A percentile compares a stretch with the other conserved stretches of the same genome.
Conservation (phyloP, 2,888 invertebrate genomes). For the Lycophotia porphyrea region DNA sequence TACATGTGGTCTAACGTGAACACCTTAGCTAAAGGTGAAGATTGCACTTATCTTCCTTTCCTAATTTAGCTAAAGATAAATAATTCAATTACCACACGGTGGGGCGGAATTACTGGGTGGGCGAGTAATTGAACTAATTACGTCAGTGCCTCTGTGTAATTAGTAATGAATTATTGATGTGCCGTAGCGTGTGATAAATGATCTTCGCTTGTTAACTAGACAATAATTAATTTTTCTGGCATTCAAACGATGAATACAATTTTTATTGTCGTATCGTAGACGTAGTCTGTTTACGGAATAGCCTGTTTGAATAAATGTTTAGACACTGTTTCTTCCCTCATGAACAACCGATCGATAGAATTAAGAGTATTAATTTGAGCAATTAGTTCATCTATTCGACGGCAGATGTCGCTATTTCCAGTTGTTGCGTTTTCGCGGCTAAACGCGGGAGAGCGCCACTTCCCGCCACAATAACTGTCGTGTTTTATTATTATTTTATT, state of each 20-base stretch:
- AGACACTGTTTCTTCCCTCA: neutral
- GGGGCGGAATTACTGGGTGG: slow-evolving; percentile 84
- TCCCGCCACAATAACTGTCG: slow-evolving; percentile 72
- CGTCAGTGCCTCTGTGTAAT: slow-evolving; percentile 85
- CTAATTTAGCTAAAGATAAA: slow-evolving; percentile 83
- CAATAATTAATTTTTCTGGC: slow-evolving; percentile 71
- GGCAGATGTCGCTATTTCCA: slow-evolving; percentile 81
- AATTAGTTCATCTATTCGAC: slow-evolving; percentile 76
- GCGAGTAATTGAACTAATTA: slow-evolving; percentile 88
- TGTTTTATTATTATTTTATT: slow-evolving; percentile 84
- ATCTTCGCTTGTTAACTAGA: slow-evolving; percentile 79
- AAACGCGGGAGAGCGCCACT: slow-evolving; percentile 72
- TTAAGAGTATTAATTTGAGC: slow-evolving; percentile 52
- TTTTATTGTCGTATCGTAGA: slow-evolving; percentile 48
- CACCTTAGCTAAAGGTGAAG: slow-evolving; percentile 80
- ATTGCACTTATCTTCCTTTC: slow-evolving; percentile 74
- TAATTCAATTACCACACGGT: slow-evolving; percentile 83
- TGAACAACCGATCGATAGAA: slow-evolving; percentile 43
- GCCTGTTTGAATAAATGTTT: slow-evolving; percentile 1
- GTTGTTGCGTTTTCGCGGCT: slow-evolving; percentile 64
- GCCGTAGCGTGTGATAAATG: slow-evolving; percentile 81
- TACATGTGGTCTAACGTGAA: slow-evolving; percentile 77
- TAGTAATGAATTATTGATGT: slow-evolving; percentile 88
- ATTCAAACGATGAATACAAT: slow-evolving; percentile 56
- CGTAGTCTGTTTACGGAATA: slow-evolving; percentile 26